Evolutionary conservation across 2,113 vertebrate genomes (phyloP).

Genomic region (Ctenomys sociabilis): DNA sequence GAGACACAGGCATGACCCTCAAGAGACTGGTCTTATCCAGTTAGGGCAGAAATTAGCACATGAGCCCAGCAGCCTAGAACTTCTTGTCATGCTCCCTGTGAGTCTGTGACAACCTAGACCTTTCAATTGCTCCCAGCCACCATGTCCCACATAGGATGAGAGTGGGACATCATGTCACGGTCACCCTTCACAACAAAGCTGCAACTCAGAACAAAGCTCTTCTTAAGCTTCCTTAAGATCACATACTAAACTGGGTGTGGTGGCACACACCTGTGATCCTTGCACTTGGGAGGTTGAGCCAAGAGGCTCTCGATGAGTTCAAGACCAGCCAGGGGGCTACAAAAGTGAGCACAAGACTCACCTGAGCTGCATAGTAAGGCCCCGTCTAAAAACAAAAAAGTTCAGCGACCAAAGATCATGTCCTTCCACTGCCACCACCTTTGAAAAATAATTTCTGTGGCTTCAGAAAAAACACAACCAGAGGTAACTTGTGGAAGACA

Average conservation of each 20-base stretch:
- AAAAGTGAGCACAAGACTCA: too few relatives aligned
- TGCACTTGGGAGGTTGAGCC: too few relatives aligned
- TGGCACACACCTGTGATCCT: too few relatives aligned
- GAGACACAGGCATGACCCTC: not conserved
- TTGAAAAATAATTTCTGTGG: not conserved
- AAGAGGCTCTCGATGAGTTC: too few relatives aligned
- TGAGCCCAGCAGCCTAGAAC: not conserved
- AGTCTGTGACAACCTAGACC: not conserved
- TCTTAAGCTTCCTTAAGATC: not conserved
- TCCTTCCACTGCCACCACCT: not conserved
- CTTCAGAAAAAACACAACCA: not conserved
- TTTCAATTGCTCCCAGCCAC: too few relatives aligned
- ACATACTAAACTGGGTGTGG: too few relatives aligned
- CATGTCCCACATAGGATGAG: not conserved
- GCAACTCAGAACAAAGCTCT: not conserved
- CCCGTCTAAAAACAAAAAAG: too few relatives aligned
- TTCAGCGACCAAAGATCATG: not conserved
- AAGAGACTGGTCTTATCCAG: not conserved
- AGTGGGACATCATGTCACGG: not conserved
- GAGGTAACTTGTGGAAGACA: not conserved
- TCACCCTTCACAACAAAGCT: not conserved
- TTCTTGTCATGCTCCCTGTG: not conserved
- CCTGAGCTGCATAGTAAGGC: too few relatives aligned
- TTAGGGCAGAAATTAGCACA: not conserved
- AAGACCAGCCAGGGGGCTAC: too few relatives aligned